Conservation (phyloP, 2,113 vertebrate species). For the Myanophis thanlyinensis region DNA sequence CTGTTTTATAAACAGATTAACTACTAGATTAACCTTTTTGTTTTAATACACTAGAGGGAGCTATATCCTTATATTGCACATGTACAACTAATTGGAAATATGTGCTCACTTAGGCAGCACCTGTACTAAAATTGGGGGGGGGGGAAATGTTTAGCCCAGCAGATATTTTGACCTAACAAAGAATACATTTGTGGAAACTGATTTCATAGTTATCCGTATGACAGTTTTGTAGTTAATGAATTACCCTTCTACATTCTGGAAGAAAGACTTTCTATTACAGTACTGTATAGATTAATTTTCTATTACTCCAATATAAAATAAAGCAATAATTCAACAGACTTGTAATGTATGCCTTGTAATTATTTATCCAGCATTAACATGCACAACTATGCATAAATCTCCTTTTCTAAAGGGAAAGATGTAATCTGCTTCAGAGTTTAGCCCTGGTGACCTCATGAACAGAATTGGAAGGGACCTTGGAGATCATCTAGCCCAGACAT, state of each 20-base stretch:
- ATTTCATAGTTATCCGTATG: background rate
- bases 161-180: background rate
- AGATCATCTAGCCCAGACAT: background rate
- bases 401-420: background rate
- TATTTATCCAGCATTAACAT: background rate
- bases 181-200: background rate
- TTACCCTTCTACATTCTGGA: background rate
- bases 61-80: conserved; percentile 71
- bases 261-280: background rate
- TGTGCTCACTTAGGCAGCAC: background rate
- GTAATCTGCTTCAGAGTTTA: background rate
- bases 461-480: background rate
- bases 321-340: background rate
- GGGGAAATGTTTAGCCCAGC: conserved; percentile 17
- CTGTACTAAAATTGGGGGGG: background rate
- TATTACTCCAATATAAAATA: background rate
- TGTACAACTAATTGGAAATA: conserved; percentile 42
- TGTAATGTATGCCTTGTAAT: background rate
- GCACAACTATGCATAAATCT: background rate
- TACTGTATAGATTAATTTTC: background rate
- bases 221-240: background rate
- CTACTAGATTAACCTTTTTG: conserved; percentile 56
- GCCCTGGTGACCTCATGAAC: background rate
- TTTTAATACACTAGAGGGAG: conserved; percentile 79
- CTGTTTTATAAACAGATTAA: conserved; percentile 63